Evolutionary conservation across 30 jellyfish, hydroid and myxozoan genomes (phyloP), one percentile per base, ranked within the genome.

Genomic region (Pelagia noctiluca): DNA sequence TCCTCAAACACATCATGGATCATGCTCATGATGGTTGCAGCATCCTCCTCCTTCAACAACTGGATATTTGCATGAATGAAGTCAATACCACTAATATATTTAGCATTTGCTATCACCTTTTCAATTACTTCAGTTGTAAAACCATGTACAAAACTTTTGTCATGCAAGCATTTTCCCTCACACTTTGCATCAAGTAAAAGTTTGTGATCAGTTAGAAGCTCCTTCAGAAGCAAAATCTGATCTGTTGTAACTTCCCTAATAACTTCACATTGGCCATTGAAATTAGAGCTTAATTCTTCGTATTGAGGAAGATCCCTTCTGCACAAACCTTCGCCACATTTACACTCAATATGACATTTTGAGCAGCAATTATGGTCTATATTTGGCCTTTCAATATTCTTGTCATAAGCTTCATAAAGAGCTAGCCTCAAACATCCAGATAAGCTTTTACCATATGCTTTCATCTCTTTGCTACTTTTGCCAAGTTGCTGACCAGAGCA

Each of bases 401-500:
- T 61, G 34, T 61, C 74, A 25, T 61, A 61, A 61, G 34, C 34
- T 61, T 31, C 34, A 61, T 61, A 61, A 16, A 61, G 34, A 18
- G 28, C 74, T 61, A 16, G 34, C 74, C 74, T 61, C 4, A 16
- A 61, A 25, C 74, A 61, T 61, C 34, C 34, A 16, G 34, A n/a
- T 25, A 18, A n/a, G 11, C 5, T 25, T 61, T n/a, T 16, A 25
- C 74, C 74, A 61, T 61, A 61, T 61, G 3, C 36, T 61, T 61
- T 61, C 74, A 61, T 61, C 74, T 61, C 74, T 61, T 61, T 61
- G 28, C 34, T 2, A 61, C 34, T 25, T 61, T 61, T 61, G 74
- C 74, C 34, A 61, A 61, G 74, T 61, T 61, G 74, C 34, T 61
- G 74, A 31, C 74, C 74, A 61, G 74, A 0, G 74, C 74, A 61